phyloP scores from a whole-genome alignment of 2,797 vertebrate genomes.

The Hylomyscus alleni region DNA sequence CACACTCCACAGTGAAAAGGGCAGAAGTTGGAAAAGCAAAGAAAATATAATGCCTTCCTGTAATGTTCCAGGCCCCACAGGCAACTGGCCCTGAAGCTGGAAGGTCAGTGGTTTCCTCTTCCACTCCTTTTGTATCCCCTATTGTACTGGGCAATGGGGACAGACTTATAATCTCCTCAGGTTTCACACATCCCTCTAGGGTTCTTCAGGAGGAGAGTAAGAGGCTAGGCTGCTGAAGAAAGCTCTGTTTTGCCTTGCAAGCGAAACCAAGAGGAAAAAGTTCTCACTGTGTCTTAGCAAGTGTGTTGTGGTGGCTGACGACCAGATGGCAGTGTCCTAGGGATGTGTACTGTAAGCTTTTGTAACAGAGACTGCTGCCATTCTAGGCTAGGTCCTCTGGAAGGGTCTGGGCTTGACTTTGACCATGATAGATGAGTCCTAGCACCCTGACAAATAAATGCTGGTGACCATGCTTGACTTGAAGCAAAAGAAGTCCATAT shows the following conservation, averaged over 20 bases:
- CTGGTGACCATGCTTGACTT: not conserved
- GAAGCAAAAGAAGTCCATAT: slow-evolving; percentile 42
- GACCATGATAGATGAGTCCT: not conserved
- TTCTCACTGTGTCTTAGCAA: not conserved
- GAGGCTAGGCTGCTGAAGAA: not conserved
- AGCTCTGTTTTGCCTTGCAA: not conserved
- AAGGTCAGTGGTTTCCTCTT: slow-evolving; percentile 27
- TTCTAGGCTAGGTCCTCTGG: not conserved
- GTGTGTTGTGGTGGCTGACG: not conserved
- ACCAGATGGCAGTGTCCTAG: not conserved
- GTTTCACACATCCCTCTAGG: not conserved
- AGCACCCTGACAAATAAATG: not conserved
- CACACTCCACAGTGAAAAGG: not conserved
- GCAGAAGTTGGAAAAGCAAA: not conserved
- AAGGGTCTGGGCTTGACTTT: not conserved
- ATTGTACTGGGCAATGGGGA: slow-evolving; percentile 47
- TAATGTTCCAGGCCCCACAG: not conserved
- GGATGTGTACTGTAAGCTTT: not conserved
- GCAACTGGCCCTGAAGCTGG: not conserved
- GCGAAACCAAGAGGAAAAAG: not conserved
- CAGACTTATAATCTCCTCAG: slow-evolving; percentile 33
- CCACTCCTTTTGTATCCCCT: not conserved
- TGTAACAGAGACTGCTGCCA: not conserved
- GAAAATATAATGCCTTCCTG: not conserved
- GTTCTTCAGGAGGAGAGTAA: slow-evolving; percentile 41